Evolutionary conservation across 2,113 vertebrate species (phyloP).

Genomic region (Scatophagus argus): DNA sequence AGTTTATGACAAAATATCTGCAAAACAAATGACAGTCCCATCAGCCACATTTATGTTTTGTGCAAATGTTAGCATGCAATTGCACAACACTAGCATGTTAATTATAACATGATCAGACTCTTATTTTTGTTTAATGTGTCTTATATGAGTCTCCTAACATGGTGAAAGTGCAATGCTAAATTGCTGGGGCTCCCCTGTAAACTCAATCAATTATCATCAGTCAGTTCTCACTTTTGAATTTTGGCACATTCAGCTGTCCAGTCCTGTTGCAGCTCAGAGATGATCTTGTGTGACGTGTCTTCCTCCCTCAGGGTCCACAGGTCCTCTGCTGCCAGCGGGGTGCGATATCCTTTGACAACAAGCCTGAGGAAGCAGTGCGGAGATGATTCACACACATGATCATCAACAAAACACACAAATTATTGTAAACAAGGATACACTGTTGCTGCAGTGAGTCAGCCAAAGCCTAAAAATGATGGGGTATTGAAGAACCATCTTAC

Average conservation of each 20-base stretch:
- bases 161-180: not conserved
- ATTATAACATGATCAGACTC: too few relatives aligned
- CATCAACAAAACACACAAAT: conserved; percentile 63
- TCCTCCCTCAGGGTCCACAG: conserved; percentile 90
- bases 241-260: conserved; percentile 86
- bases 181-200: not conserved
- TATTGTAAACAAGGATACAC: conserved; percentile 67
- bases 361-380: conserved; percentile 80
- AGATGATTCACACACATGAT: conserved; percentile 52
- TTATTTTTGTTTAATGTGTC: not conserved
- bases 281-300: conserved; percentile 89
- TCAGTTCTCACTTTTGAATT: conserved; percentile 79
- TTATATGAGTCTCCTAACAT: not conserved
- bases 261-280: conserved; percentile 86
- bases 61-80: too few relatives aligned
- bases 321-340: conserved; percentile 83
- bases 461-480: conserved; percentile 45
- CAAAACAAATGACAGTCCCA: too few relatives aligned
- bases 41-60: too few relatives aligned
- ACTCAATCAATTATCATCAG: not conserved
- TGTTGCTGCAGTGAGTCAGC: conserved; percentile 62
- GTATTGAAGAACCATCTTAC: conserved; percentile 85
- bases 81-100: too few relatives aligned
- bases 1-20: too few relatives aligned
- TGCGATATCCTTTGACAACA: conserved; percentile 88